Conservation (phyloP, 2,797 vertebrate genomes). For the Acestrorhynchus altus region DNA sequence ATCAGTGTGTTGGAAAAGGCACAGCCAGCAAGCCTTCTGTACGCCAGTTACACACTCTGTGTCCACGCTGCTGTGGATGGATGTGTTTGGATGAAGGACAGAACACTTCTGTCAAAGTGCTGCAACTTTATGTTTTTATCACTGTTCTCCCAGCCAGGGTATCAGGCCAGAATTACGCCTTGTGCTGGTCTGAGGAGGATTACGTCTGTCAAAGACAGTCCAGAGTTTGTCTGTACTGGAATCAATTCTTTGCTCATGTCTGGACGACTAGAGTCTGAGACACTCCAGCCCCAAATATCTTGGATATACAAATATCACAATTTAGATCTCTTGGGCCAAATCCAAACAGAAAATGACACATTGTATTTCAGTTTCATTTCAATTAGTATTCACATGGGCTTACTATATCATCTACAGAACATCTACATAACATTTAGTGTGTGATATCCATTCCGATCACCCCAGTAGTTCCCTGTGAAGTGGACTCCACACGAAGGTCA, state of each 20-base stretch:
- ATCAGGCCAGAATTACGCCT: background rate
- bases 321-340: no score
- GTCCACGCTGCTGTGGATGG: background rate
- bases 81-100: conserved; percentile 4
- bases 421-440: no score
- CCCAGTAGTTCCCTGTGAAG: no score
- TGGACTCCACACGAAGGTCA: no score
- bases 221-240: background rate
- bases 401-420: no score
- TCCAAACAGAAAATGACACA: no score
- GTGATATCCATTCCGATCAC: no score
- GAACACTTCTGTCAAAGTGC: background rate
- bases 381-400: no score
- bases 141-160: background rate
- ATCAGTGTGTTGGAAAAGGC: conserved; percentile 32
- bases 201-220: background rate
- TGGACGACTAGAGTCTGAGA: background rate
- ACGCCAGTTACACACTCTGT: conserved; percentile 5
- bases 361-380: no score
- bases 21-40: background rate
- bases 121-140: background rate
- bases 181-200: background rate
- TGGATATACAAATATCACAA: background rate
- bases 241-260: background rate
- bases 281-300: background rate